Base-by-base conservation (phyloP, 2,888 invertebrate species). In the Metellina segmentata region DNA sequence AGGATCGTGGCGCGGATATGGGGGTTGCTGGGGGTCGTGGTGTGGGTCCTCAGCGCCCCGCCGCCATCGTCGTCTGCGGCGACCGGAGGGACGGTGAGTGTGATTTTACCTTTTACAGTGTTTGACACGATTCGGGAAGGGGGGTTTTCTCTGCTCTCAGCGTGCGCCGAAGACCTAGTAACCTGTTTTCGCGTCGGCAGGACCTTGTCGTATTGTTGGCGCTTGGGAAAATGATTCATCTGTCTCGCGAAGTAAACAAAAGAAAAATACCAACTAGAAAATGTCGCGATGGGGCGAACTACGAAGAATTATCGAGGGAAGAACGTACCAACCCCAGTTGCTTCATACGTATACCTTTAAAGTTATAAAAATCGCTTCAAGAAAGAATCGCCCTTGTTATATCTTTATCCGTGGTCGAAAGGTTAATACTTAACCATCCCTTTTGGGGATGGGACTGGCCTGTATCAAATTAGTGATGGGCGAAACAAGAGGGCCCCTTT, bases 1-100 rank as follows among this genome's bases (percentile, higher is more conserved):
- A 77, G 82, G 71, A 82, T 89, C 70, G 82, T 51, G 20, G 49
- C 82, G 49, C 82, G 82, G 89, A 82, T 82, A 51, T 70, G 82
- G 82, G 77, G n/a, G 7, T 11, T 53, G 19, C 0, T 52, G 82
- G 69, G 69, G 51, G 77, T 11, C 34, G 34, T 34, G 34, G 34
- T 34, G 34, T 34, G 34, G 34, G 34, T 34, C 72, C 52, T 71
- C 13, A 51, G 13, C 51, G 51, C 19, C 48, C 70, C 51, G 70
- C 49, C 49, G 16, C 81, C 34, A 34, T 34, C 34, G 34, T 34
- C 34, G 13, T 71, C 72, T 13, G 51, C 79, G 20, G 34, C 53
- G 20, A 72, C 52, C 51, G 72, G 71, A 19, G 19, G 70, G 13
- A 11, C 51, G 82, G 82, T 82, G 72, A 82, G 82, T 78, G 13